Base-by-base conservation (phyloP, 2,888 invertebrate species). In the Stenodera caucasica region DNA sequence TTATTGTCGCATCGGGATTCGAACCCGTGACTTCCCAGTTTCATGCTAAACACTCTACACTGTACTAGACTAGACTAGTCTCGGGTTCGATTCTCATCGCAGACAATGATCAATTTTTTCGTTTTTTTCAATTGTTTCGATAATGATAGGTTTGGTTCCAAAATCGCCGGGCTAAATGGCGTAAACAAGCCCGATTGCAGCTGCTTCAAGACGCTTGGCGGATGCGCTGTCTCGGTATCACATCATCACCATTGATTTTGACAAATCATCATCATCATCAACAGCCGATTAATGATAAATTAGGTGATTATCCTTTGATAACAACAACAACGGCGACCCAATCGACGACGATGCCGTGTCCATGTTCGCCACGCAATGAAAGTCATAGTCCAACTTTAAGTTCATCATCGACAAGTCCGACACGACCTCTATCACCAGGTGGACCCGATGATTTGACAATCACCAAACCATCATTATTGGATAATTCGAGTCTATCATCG, bases 61-160 rank as follows among this genome's bases (percentile, higher is more conserved):
- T n/a, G n/a, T n/a, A n/a, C n/a, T n/a, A n/a, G n/a, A n/a, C n/a
- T n/a, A n/a, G n/a, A n/a, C n/a, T n/a, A n/a, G n/a, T n/a, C n/a
- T n/a, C n/a, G n/a, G n/a, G n/a, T n/a, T n/a, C n/a, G n/a, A n/a
- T n/a, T n/a, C n/a, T n/a, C n/a, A n/a, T n/a, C n/a, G n/a, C n/a
- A n/a, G n/a, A n/a, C n/a, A n/a, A 26, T 26, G 26, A 26, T 4
- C 26, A 26, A 26, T 15, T 15, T 40, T 40, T 40, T 18, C 1
- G 1, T 37, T 12, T 12, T 33, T 33, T 7, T 12, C 2, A 2
- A 33, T 37, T 40, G 2, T 35, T 35, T 35, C 1, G n/a, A n/a
- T n/a, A n/a, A n/a, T 64, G 70, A 1, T 77, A 92, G 92, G 94
- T 94, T 21, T 94, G 94, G 94, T 94, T 94, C 81, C 94, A 94